Base-by-base conservation (phyloP, 2,113 vertebrate species). In the Picathartes gymnocephalus region DNA sequence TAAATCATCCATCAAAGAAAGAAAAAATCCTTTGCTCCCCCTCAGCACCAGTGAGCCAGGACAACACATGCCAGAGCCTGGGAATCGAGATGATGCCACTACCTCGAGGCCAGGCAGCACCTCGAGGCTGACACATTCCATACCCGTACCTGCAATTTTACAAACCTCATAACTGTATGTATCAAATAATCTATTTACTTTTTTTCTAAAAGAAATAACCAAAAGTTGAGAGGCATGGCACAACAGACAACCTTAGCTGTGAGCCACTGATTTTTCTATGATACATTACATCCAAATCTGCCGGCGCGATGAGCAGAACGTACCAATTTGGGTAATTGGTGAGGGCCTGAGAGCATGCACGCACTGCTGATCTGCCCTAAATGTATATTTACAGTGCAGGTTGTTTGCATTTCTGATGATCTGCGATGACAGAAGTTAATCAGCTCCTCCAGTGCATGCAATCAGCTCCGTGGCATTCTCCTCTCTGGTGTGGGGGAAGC, bases 351-450 rank as follows among this genome's bases (percentile, higher is more conserved):
- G 79, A 82, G 50, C 37, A 7, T 5, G 10, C 30, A 40, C 2
- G 21, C 66, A 7, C 78, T 74, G 84, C 93, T 88, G 78, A 81
- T 84, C 60, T 27, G 73, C 66, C 66, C 78, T 74, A 23, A 81
- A 73, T 50, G 57, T 79, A 25, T 65, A 76, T 86, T 85, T 86
- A 76, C 90, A 37, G 78, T 31, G 74, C 35, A 33, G 68, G 88
- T 95, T 94, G 90, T 96, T 96, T 96, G 92, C 93, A 95, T 95
- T 92, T 68, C 93, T 95, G 96, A 91, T 94, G 91, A 94, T 86
- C 40, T 60, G 70, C 22, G 2, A 35, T 2, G 2, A 72, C 24
- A 47, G 62, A 57, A 93, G 81, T 83, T 78, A 91, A 96, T 95
- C 93, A 95, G 81, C 84, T 85, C 90, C 83, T 93, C 86, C 13